Evolutionary conservation across 2,113 vertebrate species (phyloP).

Genomic region (Hirundichthys speculiger): DNA sequence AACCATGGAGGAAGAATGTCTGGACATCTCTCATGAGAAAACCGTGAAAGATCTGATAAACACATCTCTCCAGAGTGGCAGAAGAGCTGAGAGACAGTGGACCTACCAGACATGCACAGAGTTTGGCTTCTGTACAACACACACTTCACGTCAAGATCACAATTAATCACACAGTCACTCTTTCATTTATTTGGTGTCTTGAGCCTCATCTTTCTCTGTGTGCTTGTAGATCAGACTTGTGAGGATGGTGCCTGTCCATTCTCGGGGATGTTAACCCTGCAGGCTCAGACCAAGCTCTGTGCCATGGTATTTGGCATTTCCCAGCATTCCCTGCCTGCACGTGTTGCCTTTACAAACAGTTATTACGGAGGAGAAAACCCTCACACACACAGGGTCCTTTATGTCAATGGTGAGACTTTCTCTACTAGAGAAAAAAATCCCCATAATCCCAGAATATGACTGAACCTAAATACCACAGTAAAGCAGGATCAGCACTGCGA

Average conservation of each 20-base stretch:
- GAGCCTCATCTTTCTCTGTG: conserved; percentile 3
- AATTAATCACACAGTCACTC: background rate
- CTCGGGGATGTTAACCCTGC: conserved; percentile 76
- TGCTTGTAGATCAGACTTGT: conserved; percentile 83
- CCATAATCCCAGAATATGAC: too few species aligned
- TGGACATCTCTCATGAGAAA: conserved; percentile 75
- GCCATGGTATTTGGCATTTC: conserved; percentile 81
- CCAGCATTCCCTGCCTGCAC: conserved; percentile 63
- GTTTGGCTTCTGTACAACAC: conserved; percentile 87
- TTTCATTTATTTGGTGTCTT: background rate
- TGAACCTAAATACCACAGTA: background rate
- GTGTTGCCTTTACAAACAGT: conserved; percentile 82
- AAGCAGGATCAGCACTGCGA: too few species aligned
- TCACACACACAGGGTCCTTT: conserved; percentile 76
- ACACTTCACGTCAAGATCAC: conserved; percentile 20
- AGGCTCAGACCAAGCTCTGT: conserved; percentile 75
- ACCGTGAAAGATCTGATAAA: conserved; percentile 71
- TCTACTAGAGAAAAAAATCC: background rate
- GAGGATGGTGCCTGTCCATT: conserved; percentile 82
- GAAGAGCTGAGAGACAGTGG: conserved; percentile 81
- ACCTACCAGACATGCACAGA: conserved; percentile 88
- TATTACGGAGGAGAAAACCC: conserved; percentile 82
- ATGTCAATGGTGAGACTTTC: conserved; percentile 77
- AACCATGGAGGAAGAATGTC: conserved; percentile 63
- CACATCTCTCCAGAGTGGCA: conserved; percentile 36